Base-by-base conservation (phyloP, 2,113 vertebrate species). In the Neogale vison region DNA sequence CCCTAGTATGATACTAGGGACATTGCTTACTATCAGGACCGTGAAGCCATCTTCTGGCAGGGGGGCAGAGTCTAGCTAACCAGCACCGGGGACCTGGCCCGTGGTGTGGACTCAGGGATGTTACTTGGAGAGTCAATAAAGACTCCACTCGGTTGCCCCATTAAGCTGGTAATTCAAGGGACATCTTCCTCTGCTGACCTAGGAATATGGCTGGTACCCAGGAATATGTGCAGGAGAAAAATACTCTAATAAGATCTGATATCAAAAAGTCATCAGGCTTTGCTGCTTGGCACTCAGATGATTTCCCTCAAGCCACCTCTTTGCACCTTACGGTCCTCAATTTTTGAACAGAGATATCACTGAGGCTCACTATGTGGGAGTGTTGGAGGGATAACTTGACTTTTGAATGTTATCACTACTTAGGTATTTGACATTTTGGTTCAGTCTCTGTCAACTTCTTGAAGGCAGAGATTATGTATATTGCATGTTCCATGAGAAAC, bases 381-480 rank as follows among this genome's bases (percentile, higher is more conserved):
- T 88, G 6, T 77, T 93, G 59, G 39, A 45, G n/a, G 69, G 17
- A 67, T 89, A 91, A 34, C 79, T 88, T 92, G 45, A 79, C 29
- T 90, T 96, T 76, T 26, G 24, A 95, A 90, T 74, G 34, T 77
- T 55, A 87, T 45, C 76, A 52, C 42, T 72, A 74, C 52, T 91
- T 26, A 39, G 36, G 21, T 77, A 81, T 82, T 94, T 81, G 65
- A 83, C 91, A 63, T 91, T 82, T 83, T 91, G 31, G 18, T 95
- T 94, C n/a, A 42, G 47, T 15, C 21, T 42, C 12, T 61, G 47
- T 90, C 24, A 92, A 45, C 11, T 88, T 95, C 63, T 63, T 69
- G 83, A 96, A 96, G 61, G 79, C 55, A 96, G 86, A 77, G 67
- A 23, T 85, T 71, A 72, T n/a, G 29, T 82, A 67, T 50, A 74